Evolutionary conservation across 2,888 invertebrate genomes (phyloP).

Genomic region (Drosophila colorata): DNA sequence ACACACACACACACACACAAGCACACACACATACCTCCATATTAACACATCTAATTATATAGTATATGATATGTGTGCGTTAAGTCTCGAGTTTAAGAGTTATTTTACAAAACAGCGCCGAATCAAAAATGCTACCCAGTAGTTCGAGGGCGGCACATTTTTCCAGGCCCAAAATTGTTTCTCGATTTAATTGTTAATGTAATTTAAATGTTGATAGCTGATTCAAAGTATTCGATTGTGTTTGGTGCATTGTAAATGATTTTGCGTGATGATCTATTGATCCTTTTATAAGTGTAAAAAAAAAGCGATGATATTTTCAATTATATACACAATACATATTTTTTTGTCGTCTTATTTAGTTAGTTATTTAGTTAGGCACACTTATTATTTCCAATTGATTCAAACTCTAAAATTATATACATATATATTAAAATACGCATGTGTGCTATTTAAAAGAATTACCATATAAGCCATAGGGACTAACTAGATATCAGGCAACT

Average conservation of each 20-base stretch:
- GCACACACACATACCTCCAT: conserved; percentile 14
- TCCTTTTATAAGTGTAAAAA: conserved; percentile 34
- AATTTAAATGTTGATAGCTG: conserved; percentile 27
- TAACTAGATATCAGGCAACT: conserved; percentile 41
- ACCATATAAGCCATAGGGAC: conserved; percentile 27
- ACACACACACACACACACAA: conserved; percentile 13
- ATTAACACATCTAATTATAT: conserved; percentile 15
- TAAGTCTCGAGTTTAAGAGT: conserved; percentile 23
- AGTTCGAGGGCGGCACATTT: background rate
- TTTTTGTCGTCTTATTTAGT: conserved; percentile 39
- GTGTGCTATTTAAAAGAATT: conserved; percentile 40
- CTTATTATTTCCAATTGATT: conserved; percentile 68
- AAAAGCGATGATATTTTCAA: conserved; percentile 8
- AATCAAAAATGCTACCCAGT: conserved; percentile 29
- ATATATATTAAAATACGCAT: conserved; percentile 13
- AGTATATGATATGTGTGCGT: conserved; percentile 22
- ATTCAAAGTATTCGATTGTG: conserved; percentile 31
- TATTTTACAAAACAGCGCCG: conserved; percentile 36
- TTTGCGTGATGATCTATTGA: conserved; percentile 34
- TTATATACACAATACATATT: conserved; percentile 7
- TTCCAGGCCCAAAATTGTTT: conserved; percentile 5
- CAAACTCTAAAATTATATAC: conserved; percentile 28
- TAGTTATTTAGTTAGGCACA: conserved; percentile 59
- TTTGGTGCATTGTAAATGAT: conserved; percentile 37
- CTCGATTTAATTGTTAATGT: conserved; percentile 33